A percentile compares a stretch with the other conserved stretches of the same genome.
Evolutionary conservation across 2,797 vertebrate genomes (phyloP).

Genomic region (Manis pentadactyla): DNA sequence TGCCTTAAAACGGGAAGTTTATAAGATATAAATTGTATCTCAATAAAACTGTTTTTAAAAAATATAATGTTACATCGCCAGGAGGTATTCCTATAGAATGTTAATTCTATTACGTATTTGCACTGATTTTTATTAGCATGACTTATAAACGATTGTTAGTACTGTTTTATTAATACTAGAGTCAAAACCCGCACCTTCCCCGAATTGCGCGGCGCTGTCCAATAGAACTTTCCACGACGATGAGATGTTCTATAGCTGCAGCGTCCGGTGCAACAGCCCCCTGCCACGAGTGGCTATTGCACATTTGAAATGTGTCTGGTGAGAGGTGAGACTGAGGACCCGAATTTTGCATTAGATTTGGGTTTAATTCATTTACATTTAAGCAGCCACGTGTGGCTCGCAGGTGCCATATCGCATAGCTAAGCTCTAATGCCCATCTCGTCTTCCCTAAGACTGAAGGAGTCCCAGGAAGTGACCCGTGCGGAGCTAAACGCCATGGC

Average conservation of each 20-base stretch:
- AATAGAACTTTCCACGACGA: accelerated
- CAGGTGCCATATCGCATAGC: neutral
- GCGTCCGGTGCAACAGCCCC: accelerated
- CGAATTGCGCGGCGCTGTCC: accelerated
- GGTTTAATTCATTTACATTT: neutral
- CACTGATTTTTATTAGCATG: neutral
- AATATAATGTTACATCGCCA: neutral
- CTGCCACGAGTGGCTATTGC: accelerated
- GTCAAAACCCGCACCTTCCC: neutral
- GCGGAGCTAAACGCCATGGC: neutral
- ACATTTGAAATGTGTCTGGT: neutral
- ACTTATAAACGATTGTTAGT: neutral
- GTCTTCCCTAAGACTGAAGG: neutral
- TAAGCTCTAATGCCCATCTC: neutral
- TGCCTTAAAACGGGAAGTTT: neutral
- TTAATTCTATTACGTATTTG: neutral
- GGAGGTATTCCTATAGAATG: neutral
- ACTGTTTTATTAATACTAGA: neutral
- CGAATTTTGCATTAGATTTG: neutral
- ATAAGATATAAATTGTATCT: neutral
- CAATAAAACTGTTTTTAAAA: neutral
- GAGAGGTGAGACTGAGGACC: neutral
- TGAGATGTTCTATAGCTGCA: accelerated
- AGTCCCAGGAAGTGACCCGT: neutral
- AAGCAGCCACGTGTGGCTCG: accelerated